Percentiles rank a stretch among this genome's conserved stretches.
Conservation (phyloP, 2,888 invertebrate genomes). For the Clitarchus hookeri region DNA sequence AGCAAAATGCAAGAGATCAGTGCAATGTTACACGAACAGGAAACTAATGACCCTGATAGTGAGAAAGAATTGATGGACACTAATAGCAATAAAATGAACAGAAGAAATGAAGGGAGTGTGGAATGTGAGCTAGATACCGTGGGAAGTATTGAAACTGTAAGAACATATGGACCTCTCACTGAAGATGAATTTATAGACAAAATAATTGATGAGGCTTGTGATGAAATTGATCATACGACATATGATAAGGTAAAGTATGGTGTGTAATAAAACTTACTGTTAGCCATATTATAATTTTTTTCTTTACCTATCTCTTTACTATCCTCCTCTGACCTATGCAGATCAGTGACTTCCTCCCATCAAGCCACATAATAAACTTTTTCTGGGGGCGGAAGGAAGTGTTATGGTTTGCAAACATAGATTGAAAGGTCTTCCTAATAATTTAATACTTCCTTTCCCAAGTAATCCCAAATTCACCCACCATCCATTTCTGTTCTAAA, state of each 20-base stretch:
- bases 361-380: no score
- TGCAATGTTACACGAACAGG: neutral
- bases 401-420: no score
- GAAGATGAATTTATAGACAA: neutral
- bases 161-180: neutral
- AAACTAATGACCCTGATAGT: neutral
- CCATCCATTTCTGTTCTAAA: no score
- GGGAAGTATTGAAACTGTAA: neutral
- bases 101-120: neutral
- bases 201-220: neutral
- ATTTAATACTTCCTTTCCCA: no score
- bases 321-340: no score
- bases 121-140: neutral
- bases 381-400: no score
- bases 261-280: no score
- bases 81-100: neutral
- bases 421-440: no score
- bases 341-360: no score
- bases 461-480: no score
- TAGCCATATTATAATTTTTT: no score
- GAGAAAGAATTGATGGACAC: neutral
- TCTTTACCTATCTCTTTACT: no score
- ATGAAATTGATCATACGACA: neutral
- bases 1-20: neutral
- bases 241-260: neutral